Evolutionary conservation across 2,797 vertebrate genomes (phyloP).

Genomic region (Spinibarbus caldwelli): DNA sequence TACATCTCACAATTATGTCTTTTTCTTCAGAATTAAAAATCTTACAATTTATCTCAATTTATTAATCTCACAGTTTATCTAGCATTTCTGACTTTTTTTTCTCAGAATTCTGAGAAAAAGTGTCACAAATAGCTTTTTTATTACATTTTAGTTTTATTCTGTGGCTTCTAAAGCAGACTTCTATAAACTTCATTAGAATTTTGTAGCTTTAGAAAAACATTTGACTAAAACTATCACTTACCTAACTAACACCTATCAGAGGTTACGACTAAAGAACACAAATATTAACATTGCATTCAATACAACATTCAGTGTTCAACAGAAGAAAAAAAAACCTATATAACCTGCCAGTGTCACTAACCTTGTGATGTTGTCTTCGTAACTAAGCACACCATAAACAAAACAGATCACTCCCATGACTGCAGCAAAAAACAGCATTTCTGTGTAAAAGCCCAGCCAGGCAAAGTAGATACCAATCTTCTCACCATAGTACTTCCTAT

Average conservation of each 20-base stretch:
- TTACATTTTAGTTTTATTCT: not conserved
- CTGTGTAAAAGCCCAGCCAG: constrained; percentile 96
- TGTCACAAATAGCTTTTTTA: not conserved
- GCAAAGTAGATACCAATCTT: constrained; percentile 98
- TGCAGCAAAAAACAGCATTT: constrained; percentile 93
- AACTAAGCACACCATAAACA: constrained; percentile 88
- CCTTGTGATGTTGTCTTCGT: constrained; percentile 87
- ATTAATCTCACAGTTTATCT: too few relatives aligned
- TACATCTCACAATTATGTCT: too few relatives aligned
- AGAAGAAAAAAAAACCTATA: too few relatives aligned
- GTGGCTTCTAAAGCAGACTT: not conserved
- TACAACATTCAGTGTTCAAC: not conserved
- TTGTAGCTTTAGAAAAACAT: not conserved
- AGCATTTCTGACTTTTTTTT: too few relatives aligned
- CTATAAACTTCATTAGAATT: not conserved
- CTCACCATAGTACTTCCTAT: constrained; percentile 94
- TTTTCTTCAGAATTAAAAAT: too few relatives aligned
- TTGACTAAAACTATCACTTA: not conserved
- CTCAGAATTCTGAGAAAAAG: not conserved
- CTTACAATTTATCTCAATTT: too few relatives aligned
- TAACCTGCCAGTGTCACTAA: constrained; percentile 68
- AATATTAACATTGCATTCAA: not conserved
- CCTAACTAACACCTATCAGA: not conserved
- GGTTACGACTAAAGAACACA: not conserved
- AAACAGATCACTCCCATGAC: constrained; percentile 93